These are phyloP conservation scores for Drosophila hydei DNA, from an alignment of 1,140 invertebrate genomes.

Conservation along the genomic window DNA sequence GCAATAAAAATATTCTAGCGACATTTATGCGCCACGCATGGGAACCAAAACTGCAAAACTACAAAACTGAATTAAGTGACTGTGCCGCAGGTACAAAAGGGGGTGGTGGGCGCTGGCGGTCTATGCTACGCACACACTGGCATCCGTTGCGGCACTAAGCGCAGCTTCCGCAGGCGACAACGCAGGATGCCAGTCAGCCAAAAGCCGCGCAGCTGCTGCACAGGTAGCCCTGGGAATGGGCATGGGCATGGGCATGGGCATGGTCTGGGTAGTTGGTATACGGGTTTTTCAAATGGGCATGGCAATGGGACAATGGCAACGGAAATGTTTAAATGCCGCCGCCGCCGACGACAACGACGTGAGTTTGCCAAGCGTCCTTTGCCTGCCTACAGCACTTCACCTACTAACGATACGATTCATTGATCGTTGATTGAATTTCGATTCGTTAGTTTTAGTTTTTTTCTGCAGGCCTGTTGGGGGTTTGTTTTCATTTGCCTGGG, in stretches of 20 bases:
- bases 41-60: conserved; percentile 37
- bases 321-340: conserved; percentile 80
- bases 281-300: background rate
- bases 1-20: conserved; percentile 78
- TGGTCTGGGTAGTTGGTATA: background rate
- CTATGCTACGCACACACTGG: conserved; percentile 55
- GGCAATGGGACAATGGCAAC: conserved; percentile 59
- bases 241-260: conserved; percentile 25
- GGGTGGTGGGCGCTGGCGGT: background rate
- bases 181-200: conserved; percentile 43
- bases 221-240: conserved; percentile 34
- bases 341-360: background rate
- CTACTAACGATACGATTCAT: conserved; percentile 54
- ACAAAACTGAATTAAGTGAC: conserved; percentile 74
- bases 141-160: conserved; percentile 63
- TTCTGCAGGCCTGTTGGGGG: conserved; percentile 16
- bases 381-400: background rate
- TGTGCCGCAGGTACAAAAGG: background rate
- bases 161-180: conserved; percentile 59
- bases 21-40: conserved; percentile 56
- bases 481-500: conserved; percentile 35
- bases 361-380: background rate
- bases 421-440: conserved; percentile 81
- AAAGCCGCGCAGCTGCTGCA: conserved; percentile 33
- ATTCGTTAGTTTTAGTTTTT: conserved; percentile 48